These are phyloP conservation scores for Gracilinanus agilis DNA, from an alignment of 2,113 vertebrate genomes.

Conservation along the genomic window DNA sequence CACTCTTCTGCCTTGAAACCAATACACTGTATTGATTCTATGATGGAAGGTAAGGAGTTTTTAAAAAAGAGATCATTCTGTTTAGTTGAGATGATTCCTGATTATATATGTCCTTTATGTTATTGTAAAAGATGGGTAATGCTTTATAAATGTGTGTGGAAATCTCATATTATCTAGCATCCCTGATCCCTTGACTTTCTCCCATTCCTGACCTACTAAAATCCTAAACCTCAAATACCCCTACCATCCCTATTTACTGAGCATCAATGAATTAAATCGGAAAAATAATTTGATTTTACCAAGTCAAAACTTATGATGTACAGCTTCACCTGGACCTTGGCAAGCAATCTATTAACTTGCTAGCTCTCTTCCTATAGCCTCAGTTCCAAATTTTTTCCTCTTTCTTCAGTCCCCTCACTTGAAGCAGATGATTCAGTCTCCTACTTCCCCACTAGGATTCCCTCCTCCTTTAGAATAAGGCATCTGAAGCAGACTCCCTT, in stretches of 20 bases:
- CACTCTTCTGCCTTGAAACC: too few relatives aligned
- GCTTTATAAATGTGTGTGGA: background rate
- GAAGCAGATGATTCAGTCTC: background rate
- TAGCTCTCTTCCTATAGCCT: background rate
- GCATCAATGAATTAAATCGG: background rate
- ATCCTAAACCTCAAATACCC: background rate
- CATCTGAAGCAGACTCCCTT: background rate
- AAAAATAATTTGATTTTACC: background rate
- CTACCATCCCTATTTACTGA: background rate
- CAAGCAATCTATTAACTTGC: background rate
- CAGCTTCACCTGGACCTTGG: background rate
- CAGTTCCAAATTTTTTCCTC: background rate
- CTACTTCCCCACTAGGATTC: background rate
- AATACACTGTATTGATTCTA: too few relatives aligned
- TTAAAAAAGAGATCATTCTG: background rate
- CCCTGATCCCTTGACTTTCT: background rate
- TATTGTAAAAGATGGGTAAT: background rate
- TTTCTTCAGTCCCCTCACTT: background rate
- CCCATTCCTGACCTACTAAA: background rate
- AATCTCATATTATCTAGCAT: background rate
- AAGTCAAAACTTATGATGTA: background rate
- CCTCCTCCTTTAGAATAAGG: background rate
- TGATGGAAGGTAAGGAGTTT: too few relatives aligned
- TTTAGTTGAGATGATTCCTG: background rate
- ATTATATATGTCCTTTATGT: background rate